Evolutionary conservation across 1,140 invertebrate genomes (phyloP).

Genomic region (Drosophila mayri): DNA sequence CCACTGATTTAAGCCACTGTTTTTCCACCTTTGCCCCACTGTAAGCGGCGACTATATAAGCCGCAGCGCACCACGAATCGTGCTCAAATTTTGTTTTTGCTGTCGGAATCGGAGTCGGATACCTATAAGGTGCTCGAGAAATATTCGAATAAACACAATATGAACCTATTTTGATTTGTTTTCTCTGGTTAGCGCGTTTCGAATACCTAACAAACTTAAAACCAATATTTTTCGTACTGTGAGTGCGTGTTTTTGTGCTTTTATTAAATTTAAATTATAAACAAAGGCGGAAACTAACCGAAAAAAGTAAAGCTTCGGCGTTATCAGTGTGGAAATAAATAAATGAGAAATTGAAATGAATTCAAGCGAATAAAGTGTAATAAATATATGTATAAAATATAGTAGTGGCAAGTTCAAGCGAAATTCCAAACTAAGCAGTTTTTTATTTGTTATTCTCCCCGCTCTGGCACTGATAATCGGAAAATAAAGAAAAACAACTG

Average conservation of each 20-base stretch:
- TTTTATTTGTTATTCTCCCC: constrained; percentile 20
- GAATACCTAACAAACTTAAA: background rate
- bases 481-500: constrained; percentile 14
- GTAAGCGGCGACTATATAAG: constrained; percentile 18
- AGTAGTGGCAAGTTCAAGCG: constrained; percentile 14
- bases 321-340: constrained; percentile 42
- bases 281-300: constrained; percentile 5
- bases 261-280: constrained; percentile 3
- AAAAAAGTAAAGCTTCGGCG: constrained; percentile 15
- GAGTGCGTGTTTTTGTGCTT: constrained; percentile 9
- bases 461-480: constrained; percentile 1
- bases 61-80: constrained; percentile 2
- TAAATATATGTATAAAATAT: constrained; percentile 11
- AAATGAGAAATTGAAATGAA: constrained; percentile 16
- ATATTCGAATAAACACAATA: constrained; percentile 12
- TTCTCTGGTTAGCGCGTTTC: background rate
- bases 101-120: constrained; percentile 8
- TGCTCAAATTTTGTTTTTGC: constrained; percentile 24
- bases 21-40: background rate
- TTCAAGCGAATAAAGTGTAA: constrained; percentile 3
- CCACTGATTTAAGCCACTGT: no score
- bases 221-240: constrained; percentile 1
- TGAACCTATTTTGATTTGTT: constrained; percentile 14
- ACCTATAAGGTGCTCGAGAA: background rate
- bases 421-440: constrained; percentile 20